Conservation (phyloP, 1,140 invertebrate genomes). For the Drosophila auraria region DNA sequence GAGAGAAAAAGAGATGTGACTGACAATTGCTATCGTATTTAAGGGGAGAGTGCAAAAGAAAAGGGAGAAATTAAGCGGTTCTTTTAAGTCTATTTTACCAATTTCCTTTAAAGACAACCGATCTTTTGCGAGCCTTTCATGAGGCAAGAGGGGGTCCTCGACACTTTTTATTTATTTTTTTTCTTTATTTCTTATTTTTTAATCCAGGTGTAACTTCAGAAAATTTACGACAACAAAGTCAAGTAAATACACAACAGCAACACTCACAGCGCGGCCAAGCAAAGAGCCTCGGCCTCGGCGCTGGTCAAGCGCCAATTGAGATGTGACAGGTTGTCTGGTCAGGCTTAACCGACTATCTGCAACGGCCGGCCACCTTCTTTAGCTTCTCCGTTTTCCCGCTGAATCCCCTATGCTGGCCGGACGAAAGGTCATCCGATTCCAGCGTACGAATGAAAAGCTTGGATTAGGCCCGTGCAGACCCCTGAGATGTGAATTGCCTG, state of each 20-base stretch:
- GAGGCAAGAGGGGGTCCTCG: too few relatives aligned
- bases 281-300: conserved; percentile 28
- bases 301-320: conserved; percentile 54
- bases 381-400: background rate
- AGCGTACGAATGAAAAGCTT: conserved; percentile 31
- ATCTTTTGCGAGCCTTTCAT: too few relatives aligned
- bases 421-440: conserved; percentile 36
- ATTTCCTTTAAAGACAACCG: too few relatives aligned
- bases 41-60: too few relatives aligned
- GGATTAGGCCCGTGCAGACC: conserved; percentile 19
- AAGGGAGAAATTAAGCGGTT: too few relatives aligned
- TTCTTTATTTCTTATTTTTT: background rate
- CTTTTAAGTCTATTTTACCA: too few relatives aligned
- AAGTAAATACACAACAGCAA: conserved; percentile 13
- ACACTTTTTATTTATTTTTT: too few relatives aligned
- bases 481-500: conserved; percentile 40
- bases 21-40: too few relatives aligned
- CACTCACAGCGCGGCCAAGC: conserved; percentile 9
- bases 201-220: background rate
- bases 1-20: too few relatives aligned
- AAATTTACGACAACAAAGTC: background rate
- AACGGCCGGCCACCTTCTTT: background rate
- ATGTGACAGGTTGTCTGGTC: conserved; percentile 51
- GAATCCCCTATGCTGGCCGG: background rate
- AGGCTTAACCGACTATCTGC: conserved; percentile 23